Percentiles rank a stretch among this genome's conserved stretches.
phyloP scores from a whole-genome alignment of 2,888 invertebrate genomes.

The Ashinkailepas kermadecensis region DNA sequence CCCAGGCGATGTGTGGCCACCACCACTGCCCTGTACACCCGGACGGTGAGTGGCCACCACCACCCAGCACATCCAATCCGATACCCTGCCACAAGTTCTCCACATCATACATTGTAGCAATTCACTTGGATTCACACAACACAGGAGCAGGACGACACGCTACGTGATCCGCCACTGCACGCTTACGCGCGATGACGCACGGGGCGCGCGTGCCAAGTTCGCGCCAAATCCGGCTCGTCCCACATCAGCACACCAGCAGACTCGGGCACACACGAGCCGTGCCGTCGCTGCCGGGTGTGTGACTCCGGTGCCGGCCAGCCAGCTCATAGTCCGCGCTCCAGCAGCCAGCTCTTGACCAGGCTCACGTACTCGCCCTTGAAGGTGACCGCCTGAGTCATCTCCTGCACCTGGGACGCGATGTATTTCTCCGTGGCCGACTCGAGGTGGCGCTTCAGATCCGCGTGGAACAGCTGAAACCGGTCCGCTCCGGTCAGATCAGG shows the following conservation, averaged over 20 bases:
- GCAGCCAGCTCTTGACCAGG: not conserved
- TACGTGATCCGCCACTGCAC: no score
- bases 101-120: no score
- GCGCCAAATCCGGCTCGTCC: no score
- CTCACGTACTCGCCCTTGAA: conserved; percentile 14
- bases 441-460: not conserved
- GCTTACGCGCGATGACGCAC: no score
- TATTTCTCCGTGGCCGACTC: not conserved
- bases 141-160: no score
- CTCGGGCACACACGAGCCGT: not conserved
- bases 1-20: no score
- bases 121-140: no score
- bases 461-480: not conserved
- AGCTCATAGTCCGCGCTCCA: not conserved
- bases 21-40: no score
- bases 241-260: not conserved
- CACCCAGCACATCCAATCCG: no score
- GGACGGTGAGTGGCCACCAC: no score
- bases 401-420: not conserved
- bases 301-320: no score
- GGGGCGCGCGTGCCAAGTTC: not conserved
- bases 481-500: not conserved
- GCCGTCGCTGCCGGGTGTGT: not conserved
- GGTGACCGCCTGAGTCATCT: not conserved
- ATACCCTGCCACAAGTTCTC: no score